Evolutionary conservation across 1,140 invertebrate species (phyloP).

Genomic region (Hesperophylax magnus): DNA sequence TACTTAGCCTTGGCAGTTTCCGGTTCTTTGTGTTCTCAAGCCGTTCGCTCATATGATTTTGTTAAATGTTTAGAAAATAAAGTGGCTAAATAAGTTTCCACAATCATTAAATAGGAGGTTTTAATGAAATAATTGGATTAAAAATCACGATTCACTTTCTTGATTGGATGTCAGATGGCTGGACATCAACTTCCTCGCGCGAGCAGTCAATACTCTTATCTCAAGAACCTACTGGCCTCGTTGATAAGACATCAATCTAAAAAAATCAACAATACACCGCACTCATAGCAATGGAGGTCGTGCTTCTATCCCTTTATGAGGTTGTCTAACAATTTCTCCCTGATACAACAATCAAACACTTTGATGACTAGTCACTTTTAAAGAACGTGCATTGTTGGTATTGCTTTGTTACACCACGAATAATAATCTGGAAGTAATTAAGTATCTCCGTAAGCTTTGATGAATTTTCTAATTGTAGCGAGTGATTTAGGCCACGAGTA

Average conservation of each 20-base stretch:
- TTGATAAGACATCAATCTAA: slow-evolving; percentile 21
- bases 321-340: slow-evolving; percentile 8
- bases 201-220: slow-evolving; percentile 5
- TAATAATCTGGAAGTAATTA: slow-evolving; percentile 18
- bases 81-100: too few relatives aligned
- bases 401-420: neutral
- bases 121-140: neutral
- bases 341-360: slow-evolving; percentile 2
- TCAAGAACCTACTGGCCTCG: slow-evolving; percentile 1
- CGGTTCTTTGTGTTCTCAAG: neutral
- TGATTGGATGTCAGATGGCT: neutral
- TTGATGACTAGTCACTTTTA: slow-evolving; percentile 1
- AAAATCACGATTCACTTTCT: neutral
- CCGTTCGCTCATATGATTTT: neutral
- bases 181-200: neutral
- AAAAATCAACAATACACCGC: slow-evolving; percentile 17
- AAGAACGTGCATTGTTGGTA: neutral
- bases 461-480: slow-evolving; percentile 30
- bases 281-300: slow-evolving; percentile 6
- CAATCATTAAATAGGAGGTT: too few relatives aligned
- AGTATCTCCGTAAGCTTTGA: slow-evolving; percentile 12
- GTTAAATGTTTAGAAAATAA: too few relatives aligned
- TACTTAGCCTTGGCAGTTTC: neutral
- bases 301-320: slow-evolving; percentile 27
- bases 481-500: slow-evolving; percentile 1